A percentile compares a stretch with the other conserved stretches of the same genome.
Evolutionary conservation across 2,113 vertebrate genomes (phyloP).

Genomic region (Dinomys branickii): DNA sequence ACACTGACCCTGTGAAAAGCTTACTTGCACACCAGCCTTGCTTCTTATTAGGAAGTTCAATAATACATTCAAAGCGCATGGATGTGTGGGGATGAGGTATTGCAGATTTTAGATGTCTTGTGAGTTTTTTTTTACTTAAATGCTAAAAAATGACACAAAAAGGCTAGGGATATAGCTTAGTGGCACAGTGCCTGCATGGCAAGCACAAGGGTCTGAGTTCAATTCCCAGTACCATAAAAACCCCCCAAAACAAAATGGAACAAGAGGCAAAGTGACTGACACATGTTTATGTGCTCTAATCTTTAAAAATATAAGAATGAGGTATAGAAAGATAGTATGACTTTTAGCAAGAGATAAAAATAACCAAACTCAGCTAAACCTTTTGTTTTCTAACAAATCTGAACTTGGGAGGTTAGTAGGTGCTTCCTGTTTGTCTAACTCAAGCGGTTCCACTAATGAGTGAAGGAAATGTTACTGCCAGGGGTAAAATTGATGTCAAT

Average conservation of each 20-base stretch:
- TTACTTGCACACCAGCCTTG: not conserved
- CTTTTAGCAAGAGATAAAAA: constrained; percentile 11
- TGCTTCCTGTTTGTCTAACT: not conserved
- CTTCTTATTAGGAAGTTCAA: not conserved
- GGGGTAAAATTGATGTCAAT: not conserved
- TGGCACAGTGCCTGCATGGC: no score
- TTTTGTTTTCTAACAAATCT: not conserved
- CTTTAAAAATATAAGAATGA: not conserved
- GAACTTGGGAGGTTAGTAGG: not conserved
- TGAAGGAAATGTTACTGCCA: not conserved
- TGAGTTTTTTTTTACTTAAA: not conserved
- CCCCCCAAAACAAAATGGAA: no score
- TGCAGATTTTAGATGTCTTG: not conserved
- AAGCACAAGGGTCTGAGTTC: no score
- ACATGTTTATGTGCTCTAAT: not conserved
- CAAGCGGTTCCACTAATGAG: not conserved
- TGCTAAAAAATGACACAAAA: not conserved
- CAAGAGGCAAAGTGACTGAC: not conserved
- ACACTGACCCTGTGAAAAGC: not conserved
- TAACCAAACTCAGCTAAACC: not conserved
- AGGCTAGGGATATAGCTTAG: no score
- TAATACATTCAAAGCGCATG: not conserved
- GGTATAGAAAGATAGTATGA: not conserved
- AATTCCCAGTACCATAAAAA: no score
- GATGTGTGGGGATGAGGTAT: not conserved